Base-by-base conservation (phyloP, 2,888 invertebrate species). In the Anthoptus insignis region DNA sequence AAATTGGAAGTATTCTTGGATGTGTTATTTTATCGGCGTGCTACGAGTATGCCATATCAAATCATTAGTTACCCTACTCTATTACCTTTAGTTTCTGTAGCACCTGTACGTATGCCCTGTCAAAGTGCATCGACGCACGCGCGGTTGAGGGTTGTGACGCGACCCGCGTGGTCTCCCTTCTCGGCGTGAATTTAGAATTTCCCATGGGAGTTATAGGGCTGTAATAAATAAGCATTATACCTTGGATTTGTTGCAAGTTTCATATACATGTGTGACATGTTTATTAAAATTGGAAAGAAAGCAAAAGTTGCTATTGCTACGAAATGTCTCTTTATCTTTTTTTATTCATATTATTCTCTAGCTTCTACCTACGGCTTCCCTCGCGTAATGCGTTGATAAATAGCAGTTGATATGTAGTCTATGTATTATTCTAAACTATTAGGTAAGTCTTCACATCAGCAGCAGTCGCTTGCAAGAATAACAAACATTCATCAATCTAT, bases 201-300 rank as follows among this genome's bases (percentile, higher is more conserved):
- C 91, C 87, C 91, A 74, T 82, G 91, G 91, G 90, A 89, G 77
- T 80, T 80, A 76, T 77, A 81, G 75, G 76, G 67, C 76, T 78
- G 81, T 86, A 42, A 52, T 42, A 52, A 86, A 81, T 83, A 42
- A 42, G 42, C 42, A 42, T 42, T 42, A 42, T 42, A 42, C 42
- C 19, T 42, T 42, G 42, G 16, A 42, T 42, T 42, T 42, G 42
- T 42, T 42, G 16, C 19, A 11, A 42, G 19, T 19, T 42, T 19
- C 42, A 19, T 42, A 19, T 42, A 42, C n/a, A n/a, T n/a, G n/a
- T 67, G 69, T 21, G 42, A 42, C 42, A 3, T 19, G 16, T 19
- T 16, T 42, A 42, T 19, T 42, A 42, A 42, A 42, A 19, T 42
- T 19, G 19, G 16, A 42, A 42, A 16, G 42, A 16, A 19, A 6